Evolutionary conservation across 2,888 invertebrate genomes (phyloP), one percentile per base, ranked within the genome.

Genomic region (Lycaena phlaeas): DNA sequence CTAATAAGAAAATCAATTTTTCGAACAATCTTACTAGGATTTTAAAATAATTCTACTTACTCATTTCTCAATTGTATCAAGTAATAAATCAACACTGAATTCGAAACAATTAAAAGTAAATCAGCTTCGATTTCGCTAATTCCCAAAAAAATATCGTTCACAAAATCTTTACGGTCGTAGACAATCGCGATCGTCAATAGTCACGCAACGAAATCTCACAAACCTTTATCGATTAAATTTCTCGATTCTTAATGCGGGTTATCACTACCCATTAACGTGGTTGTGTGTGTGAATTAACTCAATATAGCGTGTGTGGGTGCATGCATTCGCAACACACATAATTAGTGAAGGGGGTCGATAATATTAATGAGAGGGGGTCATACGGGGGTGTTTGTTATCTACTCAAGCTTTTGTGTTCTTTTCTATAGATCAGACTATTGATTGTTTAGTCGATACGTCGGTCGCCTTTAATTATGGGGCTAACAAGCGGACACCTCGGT

Each of bases 241-340:
- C 66, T 67, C 61, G 63, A 59, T 70, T 62, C 64, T 74, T 71
- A 69, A 77, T 71, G 70, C 68, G 68, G 63, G 64, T 22, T 22
- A 18, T 31, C 68, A 65, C 60, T 65, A 56, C 11, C 54, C 62
- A 68, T 71, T 72, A 68, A 49, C 30, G 49, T 51, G 11, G 42
- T 37, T 52, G 46, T 50, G 44, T 49, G 54, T 57, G 54, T 40
- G 26, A 43, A 45, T 43, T 38, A 31, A 40, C 36, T 34, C 40
- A 38, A 36, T 25, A 28, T 17, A 18, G 34, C 25, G 31, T 38
- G 42, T 43, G 38, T 41, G 36, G 38, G 45, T 48, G 50, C 49
- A 64, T 81, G 81, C 84, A 84, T 85, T 84, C 77, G 82, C 81
- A 78, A 77, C 79, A 76, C 71, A 77, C 70, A 75, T 84, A 85